Evolutionary conservation across 2,113 vertebrate species (phyloP).

Genomic region (Hydrochoerus hydrochaeris): DNA sequence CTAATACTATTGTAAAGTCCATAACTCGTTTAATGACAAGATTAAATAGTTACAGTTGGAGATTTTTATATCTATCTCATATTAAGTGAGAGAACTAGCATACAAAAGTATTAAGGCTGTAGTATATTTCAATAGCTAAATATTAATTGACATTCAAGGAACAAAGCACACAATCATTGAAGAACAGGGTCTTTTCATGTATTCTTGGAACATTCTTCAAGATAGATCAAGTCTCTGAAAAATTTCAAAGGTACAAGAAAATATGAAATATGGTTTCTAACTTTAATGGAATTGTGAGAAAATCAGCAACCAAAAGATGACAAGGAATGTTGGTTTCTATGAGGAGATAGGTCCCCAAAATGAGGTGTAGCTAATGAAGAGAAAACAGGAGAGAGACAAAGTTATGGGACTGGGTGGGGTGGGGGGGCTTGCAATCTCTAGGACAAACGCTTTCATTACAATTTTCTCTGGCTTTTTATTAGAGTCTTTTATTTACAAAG

Average conservation of each 20-base stretch:
- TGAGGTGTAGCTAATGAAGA: too few species aligned
- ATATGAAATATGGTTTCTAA: background rate
- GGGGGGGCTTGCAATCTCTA: too few species aligned
- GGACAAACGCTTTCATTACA: too few species aligned
- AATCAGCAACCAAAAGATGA: background rate
- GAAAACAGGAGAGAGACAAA: too few species aligned
- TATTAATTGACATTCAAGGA: background rate
- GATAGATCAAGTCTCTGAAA: background rate
- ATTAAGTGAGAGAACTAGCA: background rate
- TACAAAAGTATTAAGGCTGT: background rate
- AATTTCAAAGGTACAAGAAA: background rate
- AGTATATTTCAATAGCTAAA: background rate
- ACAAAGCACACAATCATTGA: background rate
- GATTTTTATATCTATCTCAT: background rate
- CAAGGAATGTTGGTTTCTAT: background rate
- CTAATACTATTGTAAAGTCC: background rate
- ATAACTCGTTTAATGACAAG: background rate
- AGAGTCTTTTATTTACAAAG: too few species aligned
- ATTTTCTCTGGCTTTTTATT: too few species aligned
- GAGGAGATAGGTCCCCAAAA: too few species aligned
- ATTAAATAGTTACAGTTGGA: background rate
- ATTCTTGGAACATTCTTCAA: background rate
- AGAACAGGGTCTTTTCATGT: background rate
- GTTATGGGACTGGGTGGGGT: too few species aligned
- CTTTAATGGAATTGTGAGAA: background rate